phyloP scores from a whole-genome alignment of 1,140 invertebrate genomes.

The Zaprionus ornatus region DNA sequence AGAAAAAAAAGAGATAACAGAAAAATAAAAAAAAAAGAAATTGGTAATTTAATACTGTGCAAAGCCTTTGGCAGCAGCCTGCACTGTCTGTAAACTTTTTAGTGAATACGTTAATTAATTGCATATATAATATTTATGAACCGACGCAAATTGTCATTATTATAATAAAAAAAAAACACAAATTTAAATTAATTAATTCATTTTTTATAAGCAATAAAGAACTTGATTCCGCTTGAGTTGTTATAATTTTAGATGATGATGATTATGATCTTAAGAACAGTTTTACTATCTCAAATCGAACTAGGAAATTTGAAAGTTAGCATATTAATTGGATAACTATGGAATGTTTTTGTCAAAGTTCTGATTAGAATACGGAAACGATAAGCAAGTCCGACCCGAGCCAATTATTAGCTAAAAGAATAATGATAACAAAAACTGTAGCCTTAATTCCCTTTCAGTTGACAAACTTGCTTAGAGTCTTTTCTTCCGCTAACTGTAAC shows the following conservation, averaged over 20 bases:
- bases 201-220: slow-evolving; percentile 45
- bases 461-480: slow-evolving; percentile 3
- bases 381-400: slow-evolving; percentile 37
- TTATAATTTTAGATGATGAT: slow-evolving; percentile 11
- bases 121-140: slow-evolving; percentile 38
- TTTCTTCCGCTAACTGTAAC: slow-evolving; percentile 12
- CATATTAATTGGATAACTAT: slow-evolving; percentile 2
- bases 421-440: neutral
- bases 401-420: slow-evolving; percentile 38
- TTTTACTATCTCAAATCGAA: slow-evolving; percentile 1
- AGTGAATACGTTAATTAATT: slow-evolving; percentile 69
- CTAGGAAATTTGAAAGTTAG: slow-evolving; percentile 4
- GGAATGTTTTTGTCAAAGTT: slow-evolving; percentile 13
- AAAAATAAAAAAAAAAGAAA: slow-evolving; percentile 37
- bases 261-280: slow-evolving; percentile 2
- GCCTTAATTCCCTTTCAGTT: slow-evolving; percentile 2
- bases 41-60: slow-evolving; percentile 71
- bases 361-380: neutral
- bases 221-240: slow-evolving; percentile 28
- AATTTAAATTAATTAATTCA: slow-evolving; percentile 17
- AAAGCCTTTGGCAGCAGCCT: slow-evolving; percentile 40
- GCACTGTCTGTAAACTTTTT: slow-evolving; percentile 71
- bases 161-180: slow-evolving; percentile 23
- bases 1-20: slow-evolving; percentile 30
- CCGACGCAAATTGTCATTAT: slow-evolving; percentile 22